Evolutionary conservation across 2,113 vertebrate genomes (phyloP), one percentile per base, ranked within the genome.

Genomic region (Sciurus niger): DNA sequence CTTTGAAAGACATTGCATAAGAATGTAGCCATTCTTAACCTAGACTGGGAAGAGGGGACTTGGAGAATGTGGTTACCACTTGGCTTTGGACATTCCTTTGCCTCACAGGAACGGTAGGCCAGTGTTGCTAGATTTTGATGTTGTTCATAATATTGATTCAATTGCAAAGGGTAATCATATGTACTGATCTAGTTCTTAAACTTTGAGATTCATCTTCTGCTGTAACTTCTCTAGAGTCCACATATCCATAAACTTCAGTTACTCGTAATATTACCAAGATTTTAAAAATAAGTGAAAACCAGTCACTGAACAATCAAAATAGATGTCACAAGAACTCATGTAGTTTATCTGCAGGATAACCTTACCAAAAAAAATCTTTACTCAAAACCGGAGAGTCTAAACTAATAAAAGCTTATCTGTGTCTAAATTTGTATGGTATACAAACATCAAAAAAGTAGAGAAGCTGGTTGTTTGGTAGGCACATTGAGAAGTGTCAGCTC

Each of bases 231-330:
- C 37, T 46, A 65, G 70, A 48, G n/a, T 78, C 13, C 14, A 22
- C 32, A 24, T 88, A 95, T 70, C 24, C 55, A 92, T 48, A 95
- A 93, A 70, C 6, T 28, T 78, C 73, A 86, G 28, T 85, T 58
- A 93, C 72, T 46, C 37, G 87, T 43, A 92, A 24, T 34, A 82
- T n/a, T 25, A 46, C n/a, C 8, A 53, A 46, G 53, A 76, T 89
- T 88, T 84, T 43, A 86, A 80, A 95, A 90, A 65, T 72, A 74
- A 74, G 34, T 68, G 60, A 86, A 94, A 86, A 77, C 17, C 30
- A n/a, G 68, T 86, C 74, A 89, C 63, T 86, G 25, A 68, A 7
- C 17, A 76, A 60, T 90, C 82, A 89, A 92, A 94, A 84, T n/a
- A 83, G 34, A 43, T 68, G 2, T 77, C 32, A 17, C 20, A 74